Conservation (phyloP, 2,113 vertebrate species). For the Petrocephalus microphthalmus region DNA sequence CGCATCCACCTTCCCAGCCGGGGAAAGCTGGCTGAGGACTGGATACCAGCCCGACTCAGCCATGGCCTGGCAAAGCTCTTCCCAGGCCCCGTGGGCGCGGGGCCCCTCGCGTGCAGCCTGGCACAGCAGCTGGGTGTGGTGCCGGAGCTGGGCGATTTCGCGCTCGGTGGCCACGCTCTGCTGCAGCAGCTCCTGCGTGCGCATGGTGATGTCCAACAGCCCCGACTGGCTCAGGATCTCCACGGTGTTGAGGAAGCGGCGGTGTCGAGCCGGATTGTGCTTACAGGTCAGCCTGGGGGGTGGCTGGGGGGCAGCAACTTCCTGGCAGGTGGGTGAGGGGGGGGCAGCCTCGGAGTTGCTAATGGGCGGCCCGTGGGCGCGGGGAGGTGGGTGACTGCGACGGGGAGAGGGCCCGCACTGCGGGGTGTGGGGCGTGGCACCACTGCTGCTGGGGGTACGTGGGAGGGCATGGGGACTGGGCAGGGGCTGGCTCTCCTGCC, state of each 20-base stretch:
- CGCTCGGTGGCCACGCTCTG: conserved; percentile 48
- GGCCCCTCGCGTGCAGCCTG: conserved; percentile 33
- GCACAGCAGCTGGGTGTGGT: conserved; percentile 55
- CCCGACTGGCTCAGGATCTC: conserved; percentile 57
- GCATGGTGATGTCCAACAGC: conserved; percentile 57
- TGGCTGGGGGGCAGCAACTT: neutral
- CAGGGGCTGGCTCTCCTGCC: conserved; percentile 26
- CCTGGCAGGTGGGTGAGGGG: conserved; percentile 21
- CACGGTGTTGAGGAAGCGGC: conserved; percentile 57
- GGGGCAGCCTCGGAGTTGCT: neutral
- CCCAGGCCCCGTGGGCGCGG: conserved; percentile 28
- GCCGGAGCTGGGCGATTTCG: conserved; percentile 53
- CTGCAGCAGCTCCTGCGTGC: conserved; percentile 56
- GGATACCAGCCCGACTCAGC: conserved; percentile 50
- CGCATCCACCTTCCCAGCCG: neutral
- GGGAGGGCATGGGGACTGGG: neutral
- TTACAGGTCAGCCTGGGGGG: conserved; percentile 6
- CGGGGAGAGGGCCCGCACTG: neutral
- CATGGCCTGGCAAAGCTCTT: conserved; percentile 47
- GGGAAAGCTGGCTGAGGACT: neutral
- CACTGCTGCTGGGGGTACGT: conserved; percentile 21
- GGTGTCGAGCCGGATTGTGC: conserved; percentile 32
- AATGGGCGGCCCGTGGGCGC: conserved; percentile 14
- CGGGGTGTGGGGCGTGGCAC: neutral
- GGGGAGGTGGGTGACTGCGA: conserved; percentile 23